Percentiles rank a stretch among this genome's conserved stretches.
Conservation (phyloP, 2,888 invertebrate species). For the Escarpia spicata region DNA sequence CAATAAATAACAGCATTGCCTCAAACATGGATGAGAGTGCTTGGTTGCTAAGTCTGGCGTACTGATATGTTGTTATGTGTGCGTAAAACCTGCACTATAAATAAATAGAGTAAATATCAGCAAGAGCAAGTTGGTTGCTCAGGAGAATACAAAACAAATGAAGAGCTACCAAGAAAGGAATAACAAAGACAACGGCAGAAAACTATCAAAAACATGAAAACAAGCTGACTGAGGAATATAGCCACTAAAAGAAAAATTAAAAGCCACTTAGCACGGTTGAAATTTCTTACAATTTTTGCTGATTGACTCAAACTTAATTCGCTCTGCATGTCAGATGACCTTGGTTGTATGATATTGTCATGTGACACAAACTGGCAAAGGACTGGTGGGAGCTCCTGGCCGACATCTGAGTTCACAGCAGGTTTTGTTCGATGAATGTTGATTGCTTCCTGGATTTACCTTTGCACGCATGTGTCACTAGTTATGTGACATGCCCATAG, state of each 20-base stretch:
- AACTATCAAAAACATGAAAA: not conserved
- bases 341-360: no score
- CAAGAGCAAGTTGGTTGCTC: not conserved
- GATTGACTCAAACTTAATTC: no score
- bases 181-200: not conserved
- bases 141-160: no score
- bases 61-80: not conserved
- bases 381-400: no score
- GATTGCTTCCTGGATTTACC: no score
- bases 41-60: not conserved
- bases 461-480: no score
- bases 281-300: not conserved
- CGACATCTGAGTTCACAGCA: no score
- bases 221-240: no score
- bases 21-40: not conserved
- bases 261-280: not conserved
- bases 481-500: no score
- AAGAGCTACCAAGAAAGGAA: not conserved
- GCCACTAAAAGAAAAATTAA: not conserved
- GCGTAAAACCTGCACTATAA: not conserved
- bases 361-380: no score
- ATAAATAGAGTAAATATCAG: not conserved
- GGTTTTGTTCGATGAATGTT: no score
- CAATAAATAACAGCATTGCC: not conserved
- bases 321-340: no score